These are phyloP conservation scores for Acrobasis consociella DNA, from an alignment of 2,888 invertebrate species.

Conservation along the genomic window DNA sequence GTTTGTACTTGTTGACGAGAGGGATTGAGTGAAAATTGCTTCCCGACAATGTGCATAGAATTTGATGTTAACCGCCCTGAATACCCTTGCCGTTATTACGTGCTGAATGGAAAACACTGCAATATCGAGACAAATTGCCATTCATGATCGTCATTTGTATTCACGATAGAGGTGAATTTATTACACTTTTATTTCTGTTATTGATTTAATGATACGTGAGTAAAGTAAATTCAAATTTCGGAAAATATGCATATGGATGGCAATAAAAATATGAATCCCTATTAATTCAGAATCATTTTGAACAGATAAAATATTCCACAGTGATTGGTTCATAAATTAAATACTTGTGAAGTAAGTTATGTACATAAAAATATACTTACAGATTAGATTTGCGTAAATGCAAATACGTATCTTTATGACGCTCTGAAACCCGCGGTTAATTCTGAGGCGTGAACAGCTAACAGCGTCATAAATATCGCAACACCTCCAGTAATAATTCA, in stretches of 20 bases:
- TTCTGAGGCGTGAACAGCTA: conserved; percentile 40
- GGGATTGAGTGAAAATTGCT: conserved; percentile 80
- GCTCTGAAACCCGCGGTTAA: conserved; percentile 14
- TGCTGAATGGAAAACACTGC: conserved; percentile 24
- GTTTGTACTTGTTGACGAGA: conserved; percentile 79
- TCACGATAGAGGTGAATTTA: not conserved
- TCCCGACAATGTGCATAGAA: conserved; percentile 77
- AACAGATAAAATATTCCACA: not conserved
- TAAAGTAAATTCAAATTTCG: not conserved
- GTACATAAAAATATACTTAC: not conserved
- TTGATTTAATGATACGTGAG: not conserved
- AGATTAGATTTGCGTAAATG: not conserved
- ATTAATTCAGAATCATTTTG: not conserved
- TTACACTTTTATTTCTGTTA: conserved; percentile 2
- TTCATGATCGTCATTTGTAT: conserved; percentile 16
- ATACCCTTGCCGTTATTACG: conserved; percentile 35
- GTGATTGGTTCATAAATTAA: not conserved
- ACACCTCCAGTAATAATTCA: conserved; percentile 68
- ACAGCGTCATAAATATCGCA: conserved; percentile 53
- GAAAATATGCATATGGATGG: not conserved
- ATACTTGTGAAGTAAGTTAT: not conserved
- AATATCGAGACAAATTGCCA: conserved; percentile 21
- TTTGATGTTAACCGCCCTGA: conserved; percentile 64
- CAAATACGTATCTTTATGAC: not conserved
- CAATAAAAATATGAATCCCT: not conserved